Base-by-base conservation (phyloP, 2,113 vertebrate genomes). In the Brienomyrus longianalis region DNA sequence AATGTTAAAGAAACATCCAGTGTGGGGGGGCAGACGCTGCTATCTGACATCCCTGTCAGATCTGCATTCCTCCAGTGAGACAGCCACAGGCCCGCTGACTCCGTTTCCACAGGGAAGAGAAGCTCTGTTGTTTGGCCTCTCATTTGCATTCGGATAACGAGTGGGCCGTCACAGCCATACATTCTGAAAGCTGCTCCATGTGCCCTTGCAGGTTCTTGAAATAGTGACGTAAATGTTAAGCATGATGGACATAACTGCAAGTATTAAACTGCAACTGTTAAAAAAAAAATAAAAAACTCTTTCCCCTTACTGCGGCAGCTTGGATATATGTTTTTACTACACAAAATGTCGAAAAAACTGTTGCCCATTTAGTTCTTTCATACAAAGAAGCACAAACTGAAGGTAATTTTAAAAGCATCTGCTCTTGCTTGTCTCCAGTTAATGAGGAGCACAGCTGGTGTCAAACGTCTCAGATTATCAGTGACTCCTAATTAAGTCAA, bases 1-100 rank as follows among this genome's bases (percentile, higher is more conserved):
- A 88, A 62, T 88, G 62, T 51, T 74, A 88, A 50, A 74, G 88
- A 74, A 74, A 31, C 45, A 50, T 70, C 3, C 51, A 80, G 47
- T 9, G 17, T 23, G 3, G 47, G 31, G 47, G 70, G 70, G 66
- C 47, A 89, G 77, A 80, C 23, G 88, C 35, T 17, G 17, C 43
- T 47, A 47, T 89, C 88, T 83, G 27, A 89, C 88, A n/a, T 56
- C 70, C 88, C 11, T 52, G 8, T 80, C 15, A 52, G 51, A 83
- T n/a, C 21, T 52, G 88, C 74, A 83, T 89, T 83, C 74, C 88
- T 43, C 43, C 48, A 80, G 48, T 51, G n/a, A 27, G 43, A 62
- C 23, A 43, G 70, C 59, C 50, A 9, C 13, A 48, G 27, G 13
- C 7, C 86, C 8, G 31, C 39, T 66, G 62, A n/a, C 59, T 17